phyloP scores from a whole-genome alignment of 1,140 invertebrate genomes.

The Neodiprion lecontei region DNA sequence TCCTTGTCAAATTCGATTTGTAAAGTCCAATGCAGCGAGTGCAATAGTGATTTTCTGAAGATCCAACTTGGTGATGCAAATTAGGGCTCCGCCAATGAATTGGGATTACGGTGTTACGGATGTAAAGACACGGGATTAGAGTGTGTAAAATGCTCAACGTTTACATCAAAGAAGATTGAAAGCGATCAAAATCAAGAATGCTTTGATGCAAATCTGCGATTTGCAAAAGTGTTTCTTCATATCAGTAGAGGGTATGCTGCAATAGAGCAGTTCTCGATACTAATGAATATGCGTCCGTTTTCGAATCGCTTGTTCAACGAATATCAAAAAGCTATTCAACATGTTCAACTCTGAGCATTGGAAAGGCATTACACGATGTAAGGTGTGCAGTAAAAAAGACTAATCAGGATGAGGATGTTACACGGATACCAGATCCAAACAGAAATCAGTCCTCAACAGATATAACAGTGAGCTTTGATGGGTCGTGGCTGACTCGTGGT shows the following conservation, averaged over 20 bases:
- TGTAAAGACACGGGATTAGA: too few species aligned
- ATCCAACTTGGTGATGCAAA: too few species aligned
- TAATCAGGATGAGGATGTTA: conserved; percentile 7
- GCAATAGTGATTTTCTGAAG: too few species aligned
- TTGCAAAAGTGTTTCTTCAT: conserved; percentile 8
- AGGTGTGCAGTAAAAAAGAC: conserved; percentile 22
- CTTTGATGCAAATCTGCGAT: too few species aligned
- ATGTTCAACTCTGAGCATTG: background rate
- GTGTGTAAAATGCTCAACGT: too few species aligned
- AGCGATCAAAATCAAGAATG: too few species aligned
- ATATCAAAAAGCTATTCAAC: conserved; percentile 13
- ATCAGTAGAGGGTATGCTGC: conserved; percentile 19
- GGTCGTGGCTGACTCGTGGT: conserved; percentile 24
- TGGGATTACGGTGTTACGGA: too few species aligned
- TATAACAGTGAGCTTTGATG: conserved; percentile 18
- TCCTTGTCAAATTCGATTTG: too few species aligned
- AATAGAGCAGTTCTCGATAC: conserved; percentile 18
- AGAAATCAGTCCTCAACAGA: background rate
- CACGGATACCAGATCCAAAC: too few species aligned
- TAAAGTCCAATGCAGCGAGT: too few species aligned
- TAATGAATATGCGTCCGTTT: conserved; percentile 17
- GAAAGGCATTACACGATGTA: conserved; percentile 6
- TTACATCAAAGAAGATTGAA: too few species aligned
- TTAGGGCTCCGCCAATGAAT: too few species aligned
- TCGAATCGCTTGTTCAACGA: conserved; percentile 16